Conservation (phyloP, 2,797 vertebrate genomes). For the Sibirionetta formosa region DNA sequence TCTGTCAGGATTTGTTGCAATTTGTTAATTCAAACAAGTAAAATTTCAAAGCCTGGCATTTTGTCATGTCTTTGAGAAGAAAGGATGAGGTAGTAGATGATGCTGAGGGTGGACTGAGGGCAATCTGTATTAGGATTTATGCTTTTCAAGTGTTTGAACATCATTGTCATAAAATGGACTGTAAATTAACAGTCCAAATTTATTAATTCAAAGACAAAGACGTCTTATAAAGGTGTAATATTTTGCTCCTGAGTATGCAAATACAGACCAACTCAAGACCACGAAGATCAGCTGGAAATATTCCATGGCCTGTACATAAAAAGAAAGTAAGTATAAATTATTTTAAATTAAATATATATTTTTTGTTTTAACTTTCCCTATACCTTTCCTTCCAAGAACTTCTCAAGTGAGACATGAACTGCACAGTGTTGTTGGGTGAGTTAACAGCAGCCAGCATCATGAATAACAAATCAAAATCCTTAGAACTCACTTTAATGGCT, state of each 20-base stretch:
- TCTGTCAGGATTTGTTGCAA: conserved; percentile 14
- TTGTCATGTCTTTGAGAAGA: not conserved
- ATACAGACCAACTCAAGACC: not conserved
- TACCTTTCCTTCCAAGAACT: not conserved
- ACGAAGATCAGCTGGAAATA: not conserved
- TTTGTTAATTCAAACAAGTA: conserved; percentile 10
- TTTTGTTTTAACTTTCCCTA: not conserved
- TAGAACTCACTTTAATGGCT: not conserved
- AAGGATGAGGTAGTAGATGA: not conserved
- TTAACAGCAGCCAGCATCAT: not conserved
- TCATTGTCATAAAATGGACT: not conserved
- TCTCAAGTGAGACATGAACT: not conserved
- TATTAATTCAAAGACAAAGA: not conserved
- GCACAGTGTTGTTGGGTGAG: not conserved
- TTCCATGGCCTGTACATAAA: fast-evolving
- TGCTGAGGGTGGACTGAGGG: not conserved
- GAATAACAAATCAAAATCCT: conserved; percentile 17
- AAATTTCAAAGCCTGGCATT: not conserved
- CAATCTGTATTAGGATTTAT: not conserved
- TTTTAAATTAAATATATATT: not conserved
- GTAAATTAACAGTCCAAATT: conserved; percentile 8
- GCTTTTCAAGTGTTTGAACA: not conserved
- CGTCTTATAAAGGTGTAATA: not conserved
- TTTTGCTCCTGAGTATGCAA: not conserved
- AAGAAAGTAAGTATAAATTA: not conserved